These are phyloP conservation scores for Malthinus seriepunctatus DNA, from an alignment of 2,888 invertebrate species.

Conservation along the genomic window DNA sequence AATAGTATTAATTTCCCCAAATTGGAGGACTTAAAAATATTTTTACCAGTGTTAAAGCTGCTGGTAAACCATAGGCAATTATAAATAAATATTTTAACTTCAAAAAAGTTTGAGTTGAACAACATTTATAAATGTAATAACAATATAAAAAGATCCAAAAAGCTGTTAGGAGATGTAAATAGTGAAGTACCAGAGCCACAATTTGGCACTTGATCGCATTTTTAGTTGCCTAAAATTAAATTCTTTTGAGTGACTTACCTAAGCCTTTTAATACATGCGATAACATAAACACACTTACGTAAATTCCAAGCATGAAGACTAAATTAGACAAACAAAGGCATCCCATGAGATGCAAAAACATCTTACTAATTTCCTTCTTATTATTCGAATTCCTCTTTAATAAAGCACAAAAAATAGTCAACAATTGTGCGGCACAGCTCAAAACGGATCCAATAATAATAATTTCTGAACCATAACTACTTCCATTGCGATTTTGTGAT, in stretches of 20 bases:
- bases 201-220: conserved; percentile 66
- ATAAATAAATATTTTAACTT: conserved; percentile 64
- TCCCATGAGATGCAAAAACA: conserved; percentile 66
- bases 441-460: conserved; percentile 57
- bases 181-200: conserved; percentile 69
- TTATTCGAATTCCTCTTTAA: conserved; percentile 48
- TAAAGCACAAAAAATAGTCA: conserved; percentile 55
- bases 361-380: conserved; percentile 55
- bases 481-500: conserved; percentile 57
- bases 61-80: conserved; percentile 66
- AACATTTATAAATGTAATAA: conserved; percentile 63
- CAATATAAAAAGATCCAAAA: conserved; percentile 72
- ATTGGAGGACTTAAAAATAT: too few species aligned
- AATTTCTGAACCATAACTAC: conserved; percentile 59
- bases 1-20: background rate
- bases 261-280: background rate
- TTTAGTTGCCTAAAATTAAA: conserved; percentile 61
- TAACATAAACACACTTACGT: conserved; percentile 56
- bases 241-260: too few species aligned
- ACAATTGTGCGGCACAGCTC: conserved; percentile 57
- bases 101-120: conserved; percentile 55
- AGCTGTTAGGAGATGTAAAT: conserved; percentile 69
- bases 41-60: conserved; percentile 68
- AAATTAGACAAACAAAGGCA: conserved; percentile 64
- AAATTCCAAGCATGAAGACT: conserved; percentile 67